These are phyloP conservation scores for Heterotilapia buettikoferi DNA, from an alignment of 2,113 vertebrate species.

Conservation along the genomic window DNA sequence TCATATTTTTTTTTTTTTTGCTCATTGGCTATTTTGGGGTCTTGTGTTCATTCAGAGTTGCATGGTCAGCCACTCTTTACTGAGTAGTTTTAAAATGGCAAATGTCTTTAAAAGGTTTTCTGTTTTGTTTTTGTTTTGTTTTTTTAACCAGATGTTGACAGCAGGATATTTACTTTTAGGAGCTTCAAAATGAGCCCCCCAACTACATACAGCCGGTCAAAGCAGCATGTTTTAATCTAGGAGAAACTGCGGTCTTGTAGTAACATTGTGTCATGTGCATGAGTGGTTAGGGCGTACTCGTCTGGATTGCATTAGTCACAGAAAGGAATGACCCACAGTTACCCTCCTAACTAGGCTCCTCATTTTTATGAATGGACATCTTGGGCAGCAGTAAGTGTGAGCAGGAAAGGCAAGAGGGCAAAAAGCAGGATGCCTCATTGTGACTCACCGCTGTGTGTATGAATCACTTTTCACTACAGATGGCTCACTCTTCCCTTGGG, in stretches of 20 bases:
- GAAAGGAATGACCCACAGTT: conserved; percentile 56
- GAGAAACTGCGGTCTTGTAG: conserved; percentile 39
- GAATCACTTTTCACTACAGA: conserved; percentile 59
- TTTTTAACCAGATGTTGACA: background rate
- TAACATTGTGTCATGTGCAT: conserved; percentile 39
- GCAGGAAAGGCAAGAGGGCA: background rate
- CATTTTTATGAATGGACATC: conserved; percentile 83
- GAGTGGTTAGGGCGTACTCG: conserved; percentile 31
- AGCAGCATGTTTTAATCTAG: background rate
- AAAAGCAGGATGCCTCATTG: conserved; percentile 65
- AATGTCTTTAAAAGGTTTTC: background rate
- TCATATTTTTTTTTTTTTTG: background rate
- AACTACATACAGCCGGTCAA: background rate
- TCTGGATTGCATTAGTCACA: conserved; percentile 61
- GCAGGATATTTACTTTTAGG: background rate
- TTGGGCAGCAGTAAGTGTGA: conserved; percentile 37
- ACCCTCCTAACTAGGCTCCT: conserved; percentile 49
- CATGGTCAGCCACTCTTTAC: background rate
- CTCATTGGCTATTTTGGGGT: conserved; percentile 18
- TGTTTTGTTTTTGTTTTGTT: background rate
- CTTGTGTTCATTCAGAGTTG: background rate
- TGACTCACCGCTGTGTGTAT: conserved; percentile 77
- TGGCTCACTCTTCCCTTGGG: conserved; percentile 33
- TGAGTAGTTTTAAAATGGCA: background rate
- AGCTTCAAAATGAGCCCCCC: background rate